Percentiles rank a stretch among this genome's conserved stretches.
These are phyloP conservation scores for Brotula barbata DNA, from an alignment of 2,797 vertebrate genomes.

Conservation along the genomic window DNA sequence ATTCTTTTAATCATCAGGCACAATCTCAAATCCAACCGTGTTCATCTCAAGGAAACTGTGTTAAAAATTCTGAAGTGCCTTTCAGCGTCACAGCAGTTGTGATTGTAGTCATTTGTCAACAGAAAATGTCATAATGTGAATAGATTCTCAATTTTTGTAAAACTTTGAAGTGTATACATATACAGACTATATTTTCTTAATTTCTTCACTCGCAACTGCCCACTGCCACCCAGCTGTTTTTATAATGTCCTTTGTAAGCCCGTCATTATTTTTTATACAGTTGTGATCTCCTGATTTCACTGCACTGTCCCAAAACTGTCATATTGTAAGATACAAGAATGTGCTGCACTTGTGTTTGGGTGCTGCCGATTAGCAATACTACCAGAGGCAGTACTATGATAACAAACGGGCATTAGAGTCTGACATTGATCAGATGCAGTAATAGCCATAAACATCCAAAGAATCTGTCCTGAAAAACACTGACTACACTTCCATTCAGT, in stretches of 20 bases:
- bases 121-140: constrained; percentile 56
- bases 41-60: constrained; percentile 48
- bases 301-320: constrained; percentile 11
- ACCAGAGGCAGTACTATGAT: constrained; percentile 29
- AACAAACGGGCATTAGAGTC: constrained; percentile 40
- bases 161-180: constrained; percentile 58
- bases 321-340: constrained; percentile 18
- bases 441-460: constrained; percentile 31
- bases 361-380: constrained; percentile 11
- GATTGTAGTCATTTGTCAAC: constrained; percentile 53
- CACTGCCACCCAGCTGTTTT: constrained; percentile 28
- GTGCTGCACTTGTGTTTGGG: constrained; percentile 15
- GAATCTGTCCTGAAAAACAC: background rate
- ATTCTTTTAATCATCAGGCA: background rate
- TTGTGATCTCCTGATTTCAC: constrained; percentile 1
- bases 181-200: constrained; percentile 27
- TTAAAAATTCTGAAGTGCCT: constrained; percentile 65
- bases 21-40: constrained; percentile 32
- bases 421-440: background rate
- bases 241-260: background rate
- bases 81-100: constrained; percentile 45
- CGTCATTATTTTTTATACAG: background rate
- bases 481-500: background rate
- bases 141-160: constrained; percentile 36
- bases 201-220: constrained; percentile 26